Evolutionary conservation across 1,140 invertebrate genomes (phyloP), one percentile per base, ranked within the genome.

Genomic region (Cotesia glomerata): DNA sequence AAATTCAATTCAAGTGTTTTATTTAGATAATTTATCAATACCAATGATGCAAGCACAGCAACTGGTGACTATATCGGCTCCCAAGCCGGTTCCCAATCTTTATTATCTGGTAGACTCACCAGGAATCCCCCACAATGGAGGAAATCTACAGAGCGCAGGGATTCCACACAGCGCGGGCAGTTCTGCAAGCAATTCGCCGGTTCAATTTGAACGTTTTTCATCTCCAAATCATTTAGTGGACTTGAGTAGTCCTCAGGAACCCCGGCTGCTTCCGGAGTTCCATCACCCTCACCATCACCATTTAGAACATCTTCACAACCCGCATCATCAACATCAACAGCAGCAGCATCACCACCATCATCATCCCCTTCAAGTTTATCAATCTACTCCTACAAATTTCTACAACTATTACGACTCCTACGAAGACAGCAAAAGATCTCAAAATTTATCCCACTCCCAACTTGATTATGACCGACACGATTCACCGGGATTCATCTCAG

Each of bases 191-290:
- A 83, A 82, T 18, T 84, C 84, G 0, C 82, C 84, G 0, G 67
- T 81, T 5, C 74, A 78, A 13, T 83, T 84, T 66, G 80, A 76
- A 5, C 73, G 80, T 13, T 82, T 80, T 65, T 78, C 82, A 0
- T 80, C 84, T 0, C 74, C 80, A 4, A 80, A 73, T 4, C 82
- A 83, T 51, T 67, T 86, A 35, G 81, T 85, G 71, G 85, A 87
- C 35, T 72, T 86, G 0, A 85, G 82, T 36, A 76, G 70, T 26
- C 79, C 79, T 0, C 75, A 74, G 16, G 77, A 83, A 7, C 77
- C 79, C 8, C 64, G 74, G 0, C 18, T 13, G 7, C n/a, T 80
- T 0, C 69, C 76, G 0, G 62, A 63, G 49, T 80, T 79, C n/a
- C 74, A 80, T 45, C 72, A 75, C 11, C 18, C 66, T 68, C 67